These are phyloP conservation scores for Pogonognathellus flavescens DNA, from an alignment of 1,140 invertebrate species.

Conservation along the genomic window DNA sequence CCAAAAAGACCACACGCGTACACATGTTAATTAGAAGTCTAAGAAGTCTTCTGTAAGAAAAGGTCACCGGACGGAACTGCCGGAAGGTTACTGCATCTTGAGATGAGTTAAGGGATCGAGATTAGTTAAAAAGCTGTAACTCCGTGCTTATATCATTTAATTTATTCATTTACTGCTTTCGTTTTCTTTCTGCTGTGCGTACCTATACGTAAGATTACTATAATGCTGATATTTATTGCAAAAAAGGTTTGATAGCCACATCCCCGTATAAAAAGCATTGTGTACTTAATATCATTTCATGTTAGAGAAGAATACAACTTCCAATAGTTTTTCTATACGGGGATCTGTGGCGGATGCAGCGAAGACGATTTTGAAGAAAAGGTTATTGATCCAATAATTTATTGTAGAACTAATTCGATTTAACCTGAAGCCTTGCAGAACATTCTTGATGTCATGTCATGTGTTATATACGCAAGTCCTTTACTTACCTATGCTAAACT, in stretches of 20 bases:
- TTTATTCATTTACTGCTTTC: background rate
- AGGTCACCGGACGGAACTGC: constrained; percentile 37
- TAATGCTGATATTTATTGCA: constrained; percentile 1
- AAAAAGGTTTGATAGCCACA: background rate
- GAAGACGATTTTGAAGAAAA: constrained; percentile 6
- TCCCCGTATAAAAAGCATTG: background rate
- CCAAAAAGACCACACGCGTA: background rate
- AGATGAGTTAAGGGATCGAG: constrained; percentile 10
- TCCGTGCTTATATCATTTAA: no score
- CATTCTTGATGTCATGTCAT: constrained; percentile 18
- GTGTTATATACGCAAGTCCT: background rate
- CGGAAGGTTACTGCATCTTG: background rate
- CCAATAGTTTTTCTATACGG: background rate
- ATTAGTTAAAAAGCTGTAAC: background rate
- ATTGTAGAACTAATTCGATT: constrained; percentile 43
- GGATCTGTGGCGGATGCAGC: background rate
- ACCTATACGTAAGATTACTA: no score
- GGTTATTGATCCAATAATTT: constrained; percentile 46
- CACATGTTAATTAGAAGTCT: background rate
- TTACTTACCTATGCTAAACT: background rate
- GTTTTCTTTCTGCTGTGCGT: background rate
- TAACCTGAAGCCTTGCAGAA: constrained; percentile 23
- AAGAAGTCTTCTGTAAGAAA: background rate
- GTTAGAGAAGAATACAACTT: background rate
- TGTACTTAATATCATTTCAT: background rate